Conservation (phyloP, 64 coral and sea anemone genomes). For the Acropora yongei region DNA sequence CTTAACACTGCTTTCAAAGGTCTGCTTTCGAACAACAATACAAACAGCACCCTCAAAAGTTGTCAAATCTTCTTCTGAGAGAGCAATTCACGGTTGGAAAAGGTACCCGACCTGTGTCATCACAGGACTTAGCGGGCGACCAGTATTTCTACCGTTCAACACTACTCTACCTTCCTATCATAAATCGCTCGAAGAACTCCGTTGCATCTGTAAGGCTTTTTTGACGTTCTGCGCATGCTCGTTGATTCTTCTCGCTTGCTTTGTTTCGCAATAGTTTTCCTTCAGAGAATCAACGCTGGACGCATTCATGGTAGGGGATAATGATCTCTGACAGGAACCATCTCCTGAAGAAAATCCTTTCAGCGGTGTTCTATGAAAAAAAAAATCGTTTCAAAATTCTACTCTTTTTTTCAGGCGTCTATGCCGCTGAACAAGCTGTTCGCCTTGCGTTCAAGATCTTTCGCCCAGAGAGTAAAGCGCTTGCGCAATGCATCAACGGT, state of each 20-base stretch:
- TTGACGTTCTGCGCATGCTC: conserved; percentile 69
- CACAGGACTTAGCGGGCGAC: neutral
- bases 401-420: too few species aligned
- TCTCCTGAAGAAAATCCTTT: neutral
- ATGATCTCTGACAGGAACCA: neutral
- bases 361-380: conserved; percentile 19
- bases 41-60: too few species aligned
- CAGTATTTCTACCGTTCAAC: neutral
- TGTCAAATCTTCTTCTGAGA: too few species aligned
- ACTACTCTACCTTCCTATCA: neutral
- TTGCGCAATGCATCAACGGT: too few species aligned
- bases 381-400: neutral
- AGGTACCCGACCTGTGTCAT: too few species aligned
- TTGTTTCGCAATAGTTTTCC: conserved; percentile 25
- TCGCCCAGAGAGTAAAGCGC: too few species aligned
- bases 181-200: conserved; percentile 24
- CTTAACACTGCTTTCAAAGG: too few species aligned
- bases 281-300: conserved; percentile 16
- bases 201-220: conserved; percentile 59
- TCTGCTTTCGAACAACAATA: too few species aligned
- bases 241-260: conserved; percentile 59
- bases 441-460: too few species aligned
- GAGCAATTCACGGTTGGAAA: too few species aligned
- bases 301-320: neutral
- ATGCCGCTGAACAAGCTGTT: too few species aligned